These are phyloP conservation scores for Carposina sasakii DNA, from an alignment of 1,140 invertebrate genomes.

Conservation along the genomic window DNA sequence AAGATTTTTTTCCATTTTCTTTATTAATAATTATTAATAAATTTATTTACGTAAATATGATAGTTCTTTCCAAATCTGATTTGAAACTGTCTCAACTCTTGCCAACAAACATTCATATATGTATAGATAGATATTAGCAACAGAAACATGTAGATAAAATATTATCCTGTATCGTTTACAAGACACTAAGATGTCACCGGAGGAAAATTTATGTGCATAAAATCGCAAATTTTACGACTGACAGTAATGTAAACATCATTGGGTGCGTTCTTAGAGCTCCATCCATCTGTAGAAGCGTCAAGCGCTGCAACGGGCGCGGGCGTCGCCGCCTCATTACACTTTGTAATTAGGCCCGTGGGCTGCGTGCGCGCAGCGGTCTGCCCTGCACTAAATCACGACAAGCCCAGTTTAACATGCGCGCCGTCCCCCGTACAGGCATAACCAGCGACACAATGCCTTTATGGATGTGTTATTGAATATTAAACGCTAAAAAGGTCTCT, in stretches of 20 bases:
- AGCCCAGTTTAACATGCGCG: neutral
- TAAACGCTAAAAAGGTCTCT: slow-evolving; percentile 38
- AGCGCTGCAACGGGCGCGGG: slow-evolving; percentile 18
- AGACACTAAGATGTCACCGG: too few relatives aligned
- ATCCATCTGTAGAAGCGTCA: slow-evolving; percentile 11
- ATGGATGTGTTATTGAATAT: slow-evolving; percentile 62
- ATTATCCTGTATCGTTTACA: too few relatives aligned
- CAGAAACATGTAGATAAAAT: too few relatives aligned
- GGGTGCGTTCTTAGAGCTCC: neutral
- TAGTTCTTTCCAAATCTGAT: too few relatives aligned
- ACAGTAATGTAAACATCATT: neutral
- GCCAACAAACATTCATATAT: too few relatives aligned
- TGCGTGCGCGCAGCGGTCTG: slow-evolving; percentile 30
- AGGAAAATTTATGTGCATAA: too few relatives aligned
- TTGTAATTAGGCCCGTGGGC: slow-evolving; percentile 63
- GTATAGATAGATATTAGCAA: too few relatives aligned
- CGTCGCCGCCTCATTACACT: slow-evolving; percentile 57
- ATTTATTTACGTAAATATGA: too few relatives aligned
- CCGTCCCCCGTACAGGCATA: slow-evolving; percentile 37
- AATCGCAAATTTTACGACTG: too few relatives aligned
- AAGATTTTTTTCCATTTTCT: too few relatives aligned
- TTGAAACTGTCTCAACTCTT: too few relatives aligned
- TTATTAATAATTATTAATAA: too few relatives aligned
- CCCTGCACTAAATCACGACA: slow-evolving; percentile 62
- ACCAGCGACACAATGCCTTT: slow-evolving; percentile 47